Percentiles rank a stretch among this genome's conserved stretches.
Evolutionary conservation across 2,888 invertebrate genomes (phyloP).

Genomic region (Ecliptopera silaceata): DNA sequence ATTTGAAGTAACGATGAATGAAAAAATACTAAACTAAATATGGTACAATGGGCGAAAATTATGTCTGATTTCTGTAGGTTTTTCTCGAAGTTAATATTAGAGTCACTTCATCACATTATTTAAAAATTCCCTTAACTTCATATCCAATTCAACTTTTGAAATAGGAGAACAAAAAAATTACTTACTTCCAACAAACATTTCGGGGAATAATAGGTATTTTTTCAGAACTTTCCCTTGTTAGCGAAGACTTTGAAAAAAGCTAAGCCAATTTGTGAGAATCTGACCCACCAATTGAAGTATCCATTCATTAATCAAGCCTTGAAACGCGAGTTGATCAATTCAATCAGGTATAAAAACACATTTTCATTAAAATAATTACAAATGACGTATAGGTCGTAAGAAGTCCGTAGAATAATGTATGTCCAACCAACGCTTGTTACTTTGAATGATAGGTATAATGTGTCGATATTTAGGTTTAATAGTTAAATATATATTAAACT

Average conservation of each 20-base stretch:
- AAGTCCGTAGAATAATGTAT: too few species aligned
- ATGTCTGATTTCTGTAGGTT: too few species aligned
- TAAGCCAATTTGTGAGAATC: slow-evolving; percentile 23
- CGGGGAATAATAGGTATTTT: slow-evolving; percentile 4
- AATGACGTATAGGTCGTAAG: too few species aligned
- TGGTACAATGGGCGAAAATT: too few species aligned
- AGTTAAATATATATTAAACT: too few species aligned
- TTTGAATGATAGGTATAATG: too few species aligned
- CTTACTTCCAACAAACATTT: neutral
- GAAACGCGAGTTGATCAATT: slow-evolving; percentile 14
- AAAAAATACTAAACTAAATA: too few species aligned
- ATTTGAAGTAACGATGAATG: too few species aligned
- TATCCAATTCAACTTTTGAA: slow-evolving; percentile 7
- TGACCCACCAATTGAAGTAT: slow-evolving; percentile 14
- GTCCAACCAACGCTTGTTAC: too few species aligned
- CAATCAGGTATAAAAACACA: slow-evolving; percentile 14
- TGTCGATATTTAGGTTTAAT: too few species aligned
- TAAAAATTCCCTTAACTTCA: neutral
- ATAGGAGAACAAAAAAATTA: slow-evolving; percentile 3
- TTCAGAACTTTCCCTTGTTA: slow-evolving; percentile 10
- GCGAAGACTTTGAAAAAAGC: slow-evolving; percentile 10
- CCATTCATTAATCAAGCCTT: slow-evolving; percentile 18
- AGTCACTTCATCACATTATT: neutral
- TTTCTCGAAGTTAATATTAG: neutral
- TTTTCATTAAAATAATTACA: slow-evolving; percentile 6